These are phyloP conservation scores for Archips crataeganus DNA, from an alignment of 2,888 invertebrate species.

Conservation along the genomic window DNA sequence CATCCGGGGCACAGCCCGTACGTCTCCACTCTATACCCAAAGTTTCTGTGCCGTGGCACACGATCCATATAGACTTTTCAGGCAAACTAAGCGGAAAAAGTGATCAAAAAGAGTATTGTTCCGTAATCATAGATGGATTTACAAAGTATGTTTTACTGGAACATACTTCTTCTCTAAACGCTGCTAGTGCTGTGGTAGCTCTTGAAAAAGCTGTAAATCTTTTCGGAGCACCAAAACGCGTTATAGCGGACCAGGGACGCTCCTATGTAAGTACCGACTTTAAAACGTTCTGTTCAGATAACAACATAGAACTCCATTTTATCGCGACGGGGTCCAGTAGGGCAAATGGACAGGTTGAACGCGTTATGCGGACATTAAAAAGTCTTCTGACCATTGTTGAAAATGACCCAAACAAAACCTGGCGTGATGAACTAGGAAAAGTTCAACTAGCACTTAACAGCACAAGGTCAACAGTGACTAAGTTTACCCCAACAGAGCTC, in stretches of 20 bases:
- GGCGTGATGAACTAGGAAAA: constrained; percentile 47
- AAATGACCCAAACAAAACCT: constrained; percentile 43
- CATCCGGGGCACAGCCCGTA: constrained; percentile 42
- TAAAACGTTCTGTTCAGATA: constrained; percentile 44
- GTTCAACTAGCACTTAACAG: constrained; percentile 43
- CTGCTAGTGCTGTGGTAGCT: constrained; percentile 15
- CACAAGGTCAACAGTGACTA: not conserved
- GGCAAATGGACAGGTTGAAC: constrained; percentile 46
- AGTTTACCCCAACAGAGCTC: not conserved
- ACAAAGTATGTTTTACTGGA: constrained; percentile 24
- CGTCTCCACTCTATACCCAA: constrained; percentile 30
- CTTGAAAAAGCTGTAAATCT: constrained; percentile 16
- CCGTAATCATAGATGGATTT: not conserved
- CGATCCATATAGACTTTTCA: constrained; percentile 30
- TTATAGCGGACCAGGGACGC: constrained; percentile 44
- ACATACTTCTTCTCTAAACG: constrained; percentile 28
- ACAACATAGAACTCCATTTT: constrained; percentile 43
- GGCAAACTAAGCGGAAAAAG: constrained; percentile 39
- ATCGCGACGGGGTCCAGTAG: not conserved
- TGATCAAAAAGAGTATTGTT: constrained; percentile 4
- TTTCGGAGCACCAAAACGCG: constrained; percentile 46
- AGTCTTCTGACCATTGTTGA: constrained; percentile 45
- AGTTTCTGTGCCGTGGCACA: constrained; percentile 28
- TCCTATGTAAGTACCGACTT: constrained; percentile 42
- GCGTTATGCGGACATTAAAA: constrained; percentile 46